Conservation (phyloP, 2,888 invertebrate genomes). For the Xestobium rufovillosum region DNA sequence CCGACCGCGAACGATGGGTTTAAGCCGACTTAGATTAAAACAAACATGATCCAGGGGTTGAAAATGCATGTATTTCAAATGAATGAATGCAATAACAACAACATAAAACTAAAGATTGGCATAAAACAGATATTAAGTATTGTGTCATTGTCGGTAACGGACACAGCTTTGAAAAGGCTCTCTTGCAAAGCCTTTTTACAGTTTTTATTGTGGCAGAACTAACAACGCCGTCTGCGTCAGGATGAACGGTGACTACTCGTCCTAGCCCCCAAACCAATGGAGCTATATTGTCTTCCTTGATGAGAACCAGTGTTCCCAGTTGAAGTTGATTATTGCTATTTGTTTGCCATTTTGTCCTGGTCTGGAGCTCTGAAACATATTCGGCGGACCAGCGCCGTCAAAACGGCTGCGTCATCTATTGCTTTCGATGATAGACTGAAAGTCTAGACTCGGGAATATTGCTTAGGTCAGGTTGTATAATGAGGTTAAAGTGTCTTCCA, state of each 20-base stretch:
- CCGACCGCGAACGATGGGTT: too few species aligned
- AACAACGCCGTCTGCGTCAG: background rate
- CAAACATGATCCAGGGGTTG: too few species aligned
- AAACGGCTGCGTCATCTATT: background rate
- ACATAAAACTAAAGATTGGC: too few species aligned
- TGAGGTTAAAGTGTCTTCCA: too few species aligned
- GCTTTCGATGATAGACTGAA: background rate
- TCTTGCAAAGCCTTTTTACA: too few species aligned
- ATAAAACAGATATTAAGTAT: too few species aligned
- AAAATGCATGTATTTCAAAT: too few species aligned
- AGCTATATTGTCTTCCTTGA: background rate
- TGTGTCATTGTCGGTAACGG: too few species aligned
- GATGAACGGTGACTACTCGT: background rate
- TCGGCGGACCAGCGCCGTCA: background rate
- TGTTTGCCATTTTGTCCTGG: background rate
- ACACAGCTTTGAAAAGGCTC: too few species aligned
- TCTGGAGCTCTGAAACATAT: constrained; percentile 2
- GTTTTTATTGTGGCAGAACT: too few species aligned
- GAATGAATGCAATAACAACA: too few species aligned
- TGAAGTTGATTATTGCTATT: background rate
- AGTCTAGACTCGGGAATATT: background rate
- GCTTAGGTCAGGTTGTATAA: constrained; percentile 1
- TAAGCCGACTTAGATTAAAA: too few species aligned
- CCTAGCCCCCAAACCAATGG: background rate
- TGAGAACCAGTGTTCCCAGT: background rate